Percentiles rank a stretch among this genome's conserved stretches.
phyloP scores from a whole-genome alignment of 2,797 vertebrate genomes.

The Premnoplex brunnescens region DNA sequence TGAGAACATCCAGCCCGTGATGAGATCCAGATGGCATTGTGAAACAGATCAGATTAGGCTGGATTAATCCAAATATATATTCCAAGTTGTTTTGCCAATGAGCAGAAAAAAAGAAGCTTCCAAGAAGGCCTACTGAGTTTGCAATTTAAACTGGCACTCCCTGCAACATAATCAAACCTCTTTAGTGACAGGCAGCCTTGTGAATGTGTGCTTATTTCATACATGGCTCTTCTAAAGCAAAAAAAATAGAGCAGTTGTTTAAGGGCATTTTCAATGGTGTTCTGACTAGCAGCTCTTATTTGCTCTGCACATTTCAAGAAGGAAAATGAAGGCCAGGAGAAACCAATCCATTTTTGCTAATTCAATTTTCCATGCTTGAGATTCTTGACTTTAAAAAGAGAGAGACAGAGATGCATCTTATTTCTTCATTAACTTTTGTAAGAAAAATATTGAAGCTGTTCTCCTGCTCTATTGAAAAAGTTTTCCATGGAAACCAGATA shows the following conservation, averaged over 20 bases:
- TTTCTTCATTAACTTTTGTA: not conserved
- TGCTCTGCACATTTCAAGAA: not conserved
- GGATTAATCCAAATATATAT: constrained; percentile 48
- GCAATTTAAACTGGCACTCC: constrained; percentile 13
- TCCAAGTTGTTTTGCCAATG: constrained; percentile 22
- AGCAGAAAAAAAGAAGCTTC: not conserved
- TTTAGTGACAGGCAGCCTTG: not conserved
- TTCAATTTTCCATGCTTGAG: not conserved
- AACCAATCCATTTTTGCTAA: not conserved
- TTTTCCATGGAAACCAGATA: constrained; percentile 76
- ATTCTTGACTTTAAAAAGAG: not conserved
- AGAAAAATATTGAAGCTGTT: constrained; percentile 35
- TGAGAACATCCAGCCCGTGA: not conserved
- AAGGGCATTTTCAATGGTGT: not conserved
- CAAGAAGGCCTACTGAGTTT: not conserved
- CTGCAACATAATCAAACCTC: not conserved
- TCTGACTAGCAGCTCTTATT: not conserved
- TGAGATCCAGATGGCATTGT: constrained; percentile 36
- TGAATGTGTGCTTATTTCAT: not conserved
- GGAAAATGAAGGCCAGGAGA: not conserved
- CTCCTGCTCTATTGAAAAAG: constrained; percentile 50
- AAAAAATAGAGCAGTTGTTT: not conserved
- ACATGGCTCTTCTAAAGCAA: not conserved
- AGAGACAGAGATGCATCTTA: not conserved
- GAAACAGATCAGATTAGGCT: constrained; percentile 36